These are phyloP conservation scores for Erpobdella octoculata DNA, from an alignment of 2,888 invertebrate species.

Conservation along the genomic window DNA sequence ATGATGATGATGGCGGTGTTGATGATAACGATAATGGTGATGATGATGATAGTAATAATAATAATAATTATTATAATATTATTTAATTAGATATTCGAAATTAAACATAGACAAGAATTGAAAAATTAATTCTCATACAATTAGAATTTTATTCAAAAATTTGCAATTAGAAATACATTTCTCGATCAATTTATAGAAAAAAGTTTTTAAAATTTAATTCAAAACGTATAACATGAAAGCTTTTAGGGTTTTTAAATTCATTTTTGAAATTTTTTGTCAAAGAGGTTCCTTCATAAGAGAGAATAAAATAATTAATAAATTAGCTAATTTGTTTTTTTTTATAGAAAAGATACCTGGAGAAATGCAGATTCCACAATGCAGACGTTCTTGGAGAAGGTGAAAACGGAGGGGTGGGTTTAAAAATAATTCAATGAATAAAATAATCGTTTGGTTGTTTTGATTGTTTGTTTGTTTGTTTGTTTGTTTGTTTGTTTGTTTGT, in stretches of 20 bases:
- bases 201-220: not conserved
- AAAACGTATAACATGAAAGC: not conserved
- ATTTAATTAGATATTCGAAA: not conserved
- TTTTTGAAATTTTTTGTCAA: not conserved
- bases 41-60: too few species aligned
- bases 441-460: too few species aligned
- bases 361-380: constrained; percentile 18
- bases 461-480: too few species aligned
- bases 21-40: too few species aligned
- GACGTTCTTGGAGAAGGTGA: constrained; percentile 17
- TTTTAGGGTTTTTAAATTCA: not conserved
- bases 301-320: too few species aligned
- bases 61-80: not conserved
- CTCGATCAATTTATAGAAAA: not conserved
- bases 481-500: not conserved
- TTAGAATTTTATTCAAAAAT: not conserved
- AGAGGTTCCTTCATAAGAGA: too few species aligned
- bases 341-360: constrained; percentile 25
- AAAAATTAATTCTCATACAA: not conserved
- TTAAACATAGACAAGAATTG: not conserved
- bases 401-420: constrained; percentile 20
- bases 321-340: not conserved
- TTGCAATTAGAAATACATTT: not conserved
- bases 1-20: too few species aligned
- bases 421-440: too few species aligned